phyloP scores from a whole-genome alignment of 2,888 invertebrate genomes.

The Macaria notata region DNA sequence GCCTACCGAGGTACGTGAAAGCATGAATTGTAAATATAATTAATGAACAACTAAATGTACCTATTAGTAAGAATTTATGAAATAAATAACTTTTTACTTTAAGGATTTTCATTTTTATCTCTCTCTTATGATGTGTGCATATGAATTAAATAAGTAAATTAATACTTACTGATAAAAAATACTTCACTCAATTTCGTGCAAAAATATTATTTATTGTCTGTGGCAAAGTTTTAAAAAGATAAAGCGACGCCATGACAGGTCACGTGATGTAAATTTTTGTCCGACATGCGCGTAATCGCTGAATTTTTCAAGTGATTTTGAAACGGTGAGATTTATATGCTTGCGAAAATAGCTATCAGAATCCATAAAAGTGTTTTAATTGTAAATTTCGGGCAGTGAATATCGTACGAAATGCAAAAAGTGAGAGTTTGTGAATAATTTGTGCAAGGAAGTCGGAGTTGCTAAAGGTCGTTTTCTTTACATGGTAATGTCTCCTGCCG shows the following conservation, averaged over 20 bases:
- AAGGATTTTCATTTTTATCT: too few species aligned
- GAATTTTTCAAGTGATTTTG: slow-evolving; percentile 73
- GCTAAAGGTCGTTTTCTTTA: slow-evolving; percentile 68
- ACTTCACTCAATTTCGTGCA: too few species aligned
- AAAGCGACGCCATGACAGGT: slow-evolving; percentile 77
- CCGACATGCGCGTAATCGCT: slow-evolving; percentile 73
- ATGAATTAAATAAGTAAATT: too few species aligned
- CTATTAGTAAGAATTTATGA: too few species aligned
- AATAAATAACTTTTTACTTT: too few species aligned
- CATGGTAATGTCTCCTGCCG: slow-evolving; percentile 59
- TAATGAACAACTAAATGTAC: too few species aligned
- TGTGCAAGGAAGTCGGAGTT: slow-evolving; percentile 61
- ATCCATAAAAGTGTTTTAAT: slow-evolving; percentile 40
- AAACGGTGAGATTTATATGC: slow-evolving; percentile 62
- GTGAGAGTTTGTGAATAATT: slow-evolving; percentile 33
- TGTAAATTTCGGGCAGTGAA: slow-evolving; percentile 44
- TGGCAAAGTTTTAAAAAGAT: slow-evolving; percentile 14
- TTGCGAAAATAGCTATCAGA: slow-evolving; percentile 50
- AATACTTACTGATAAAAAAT: too few species aligned
- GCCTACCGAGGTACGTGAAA: too few species aligned
- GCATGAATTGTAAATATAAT: too few species aligned
- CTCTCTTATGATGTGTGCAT: too few species aligned
- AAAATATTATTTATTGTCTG: slow-evolving; percentile 1
- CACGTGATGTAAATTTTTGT: slow-evolving; percentile 82
- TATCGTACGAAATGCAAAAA: slow-evolving; percentile 43